phyloP scores from a whole-genome alignment of 2,888 invertebrate species.

The Dryomyza anilis region DNA sequence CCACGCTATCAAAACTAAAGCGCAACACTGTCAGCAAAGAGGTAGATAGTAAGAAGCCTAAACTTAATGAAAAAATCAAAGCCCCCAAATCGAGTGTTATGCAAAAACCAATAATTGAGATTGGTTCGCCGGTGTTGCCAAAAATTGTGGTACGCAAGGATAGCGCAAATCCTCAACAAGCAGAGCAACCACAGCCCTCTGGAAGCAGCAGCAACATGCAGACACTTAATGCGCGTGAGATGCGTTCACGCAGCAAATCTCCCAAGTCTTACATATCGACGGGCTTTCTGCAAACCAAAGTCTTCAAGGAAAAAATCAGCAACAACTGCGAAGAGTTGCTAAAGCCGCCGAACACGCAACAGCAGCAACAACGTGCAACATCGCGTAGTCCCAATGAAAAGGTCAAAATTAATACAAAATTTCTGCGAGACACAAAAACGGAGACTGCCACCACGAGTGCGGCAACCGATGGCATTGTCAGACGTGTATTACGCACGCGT shows the following conservation, averaged over 20 bases:
- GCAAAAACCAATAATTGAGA: conserved; percentile 31
- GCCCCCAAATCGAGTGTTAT: background rate
- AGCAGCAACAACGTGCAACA: conserved; percentile 17
- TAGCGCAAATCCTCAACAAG: background rate
- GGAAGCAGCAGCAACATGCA: background rate
- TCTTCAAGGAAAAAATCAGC: conserved; percentile 35
- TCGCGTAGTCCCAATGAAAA: conserved; percentile 35
- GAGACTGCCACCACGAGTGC: background rate
- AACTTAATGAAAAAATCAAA: conserved; percentile 20
- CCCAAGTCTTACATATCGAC: conserved; percentile 50
- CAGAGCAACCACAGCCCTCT: too few relatives aligned
- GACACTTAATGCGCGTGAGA: background rate
- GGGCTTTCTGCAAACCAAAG: conserved; percentile 41
- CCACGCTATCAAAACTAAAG: conserved; percentile 34
- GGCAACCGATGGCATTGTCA: too few relatives aligned
- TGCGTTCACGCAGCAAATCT: conserved; percentile 47
- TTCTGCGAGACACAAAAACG: conserved; percentile 25
- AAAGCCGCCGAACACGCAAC: conserved; percentile 17
- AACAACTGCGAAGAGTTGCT: background rate
- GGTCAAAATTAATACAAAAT: conserved; percentile 38
- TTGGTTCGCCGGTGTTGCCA: conserved; percentile 45
- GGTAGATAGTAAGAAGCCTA: conserved; percentile 29
- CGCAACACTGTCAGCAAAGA: conserved; percentile 44
- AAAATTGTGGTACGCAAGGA: conserved; percentile 41
- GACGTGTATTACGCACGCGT: conserved; percentile 44